Base-by-base conservation (phyloP, 64 coral and sea anemone genomes). In the Montipora efflorescens region DNA sequence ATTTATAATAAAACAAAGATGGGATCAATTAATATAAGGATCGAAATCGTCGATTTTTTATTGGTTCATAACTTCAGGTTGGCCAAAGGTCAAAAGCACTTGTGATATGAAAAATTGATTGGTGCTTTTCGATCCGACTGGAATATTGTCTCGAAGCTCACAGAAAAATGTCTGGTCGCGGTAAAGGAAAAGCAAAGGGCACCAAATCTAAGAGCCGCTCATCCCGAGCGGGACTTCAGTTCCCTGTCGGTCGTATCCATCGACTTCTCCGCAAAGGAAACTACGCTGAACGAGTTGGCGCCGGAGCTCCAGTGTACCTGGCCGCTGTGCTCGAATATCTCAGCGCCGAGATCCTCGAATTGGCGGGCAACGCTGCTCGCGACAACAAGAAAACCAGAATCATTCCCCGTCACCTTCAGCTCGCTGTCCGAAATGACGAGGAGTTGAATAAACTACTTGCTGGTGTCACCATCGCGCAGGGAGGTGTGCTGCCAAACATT, bases 301-400 rank as follows among this genome's bases (percentile, higher is more conserved):
- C 78, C 19, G 78, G 78, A 25, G 78, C 78, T 80, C 78, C 78
- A 59, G 78, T 80, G 50, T 80, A 80, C 78, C 58, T 80, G 22
- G 78, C 78, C 5, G 78, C 78, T 11, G 78, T 80, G 19, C 78
- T 80, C 8, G 78, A 80, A 55, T 80, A 80, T 59, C 48, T 80
- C 49, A 80, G 78, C 51, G 78, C 78, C 5, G 78, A 80, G 52
- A 80, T 80, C 20, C 51, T 80, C 1, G 78, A 80, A 50, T 80
- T 80, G 78, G 78, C 78, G 78, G 78, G 78, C 51, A 80, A 80
- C 78, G 78, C 78, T 80, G 78, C 78, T 80, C 78, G 78, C 49
- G 78, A 80, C 78, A 80, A 80, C 78, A 80, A 80, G 78, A 80
- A 80, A 21, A 80, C 78, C 19, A 76, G 78, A 58, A 80, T 58